Evolutionary conservation across 1,140 invertebrate genomes (phyloP), one percentile per base, ranked within the genome.

Genomic region (Anastatus disparis): DNA sequence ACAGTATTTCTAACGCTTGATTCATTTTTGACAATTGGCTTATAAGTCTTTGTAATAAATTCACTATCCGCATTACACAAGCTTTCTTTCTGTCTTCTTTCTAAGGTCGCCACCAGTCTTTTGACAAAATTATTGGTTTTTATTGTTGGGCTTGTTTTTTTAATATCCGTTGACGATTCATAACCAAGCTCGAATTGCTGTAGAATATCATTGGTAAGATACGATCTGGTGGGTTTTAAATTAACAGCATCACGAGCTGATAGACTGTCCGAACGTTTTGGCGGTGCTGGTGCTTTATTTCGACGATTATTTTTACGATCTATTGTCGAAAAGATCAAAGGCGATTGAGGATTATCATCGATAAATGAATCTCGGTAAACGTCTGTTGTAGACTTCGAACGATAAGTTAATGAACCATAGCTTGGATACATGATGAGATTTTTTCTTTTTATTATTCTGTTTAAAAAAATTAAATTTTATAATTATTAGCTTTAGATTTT

Each of bases 51-150:
- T 35, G 4, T 35, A 35, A 6, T 6, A 35, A 35, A 35, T 35
- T 10, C 31, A 35, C 10, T 35, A 35, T 35, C 10, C 10, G 10
- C 31, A 35, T 35, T 35, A 35, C 4, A 6, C 4, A 35, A 6
- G 10, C 63, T 67, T 9, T 66, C 68, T 2, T 10, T 66, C 12
- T 70, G 48, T 12, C 44, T 22, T 1, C 58, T 29, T 10, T 78
- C 76, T 10, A 78, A 42, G 2, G 66, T 69, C 0, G 72, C 72
- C 0, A 77, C 70, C n/a, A 75, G 46, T 55, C 48, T 71, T 15
- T 42, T 71, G 1, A 77, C 70, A 10, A 78, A 70, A 42, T 59
- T 76, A 10, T 48, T 62, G 0, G 75, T 75, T 12, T 52, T 69
- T 7, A n/a, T n/a, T n/a, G n/a, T n/a, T n/a, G 48, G 63, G 2